phyloP scores from a whole-genome alignment of 2,113 vertebrate genomes.

The Oryzias javanicus region DNA sequence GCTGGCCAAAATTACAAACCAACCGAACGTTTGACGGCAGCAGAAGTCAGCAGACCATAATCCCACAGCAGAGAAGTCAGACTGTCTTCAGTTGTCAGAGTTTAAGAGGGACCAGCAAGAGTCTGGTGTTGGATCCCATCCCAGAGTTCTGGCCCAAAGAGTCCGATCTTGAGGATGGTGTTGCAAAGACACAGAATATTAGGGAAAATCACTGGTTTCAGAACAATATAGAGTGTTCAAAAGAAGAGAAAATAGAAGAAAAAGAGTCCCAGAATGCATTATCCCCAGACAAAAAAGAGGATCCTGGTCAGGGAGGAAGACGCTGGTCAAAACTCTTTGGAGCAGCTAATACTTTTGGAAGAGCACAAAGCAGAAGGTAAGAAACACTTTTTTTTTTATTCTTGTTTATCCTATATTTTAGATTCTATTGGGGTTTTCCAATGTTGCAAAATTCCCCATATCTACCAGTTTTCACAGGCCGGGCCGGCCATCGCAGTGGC shows the following conservation, averaged over 20 bases:
- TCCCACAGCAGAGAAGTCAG: slow-evolving; percentile 7
- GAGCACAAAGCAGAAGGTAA: slow-evolving; percentile 77
- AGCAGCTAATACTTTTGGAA: slow-evolving; percentile 42
- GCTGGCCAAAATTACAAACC: slow-evolving; percentile 64
- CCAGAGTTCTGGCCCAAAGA: slow-evolving; percentile 58
- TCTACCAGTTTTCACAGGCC: slow-evolving; percentile 19
- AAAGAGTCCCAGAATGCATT: slow-evolving; percentile 43
- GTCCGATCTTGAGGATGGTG: slow-evolving; percentile 74
- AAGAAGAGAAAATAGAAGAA: slow-evolving; percentile 63
- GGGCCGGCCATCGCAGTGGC: slow-evolving; percentile 89
- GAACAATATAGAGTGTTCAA: slow-evolving; percentile 43
- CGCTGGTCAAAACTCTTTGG: slow-evolving; percentile 80
- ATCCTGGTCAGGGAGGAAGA: slow-evolving; percentile 58
- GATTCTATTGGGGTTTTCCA: no score
- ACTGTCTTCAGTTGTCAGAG: slow-evolving; percentile 13
- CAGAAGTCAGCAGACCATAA: slow-evolving; percentile 10
- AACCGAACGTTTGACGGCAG: slow-evolving; percentile 20
- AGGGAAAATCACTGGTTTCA: slow-evolving; percentile 63
- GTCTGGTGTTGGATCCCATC: slow-evolving; percentile 31
- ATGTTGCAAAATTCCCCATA: background rate
- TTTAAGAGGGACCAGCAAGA: slow-evolving; percentile 20
- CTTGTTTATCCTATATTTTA: no score
- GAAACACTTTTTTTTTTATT: no score
- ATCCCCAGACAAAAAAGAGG: slow-evolving; percentile 50
- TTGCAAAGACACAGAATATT: slow-evolving; percentile 80